Evolutionary conservation across 1,140 invertebrate species (phyloP).

Genomic region (Trichoplusia ni): DNA sequence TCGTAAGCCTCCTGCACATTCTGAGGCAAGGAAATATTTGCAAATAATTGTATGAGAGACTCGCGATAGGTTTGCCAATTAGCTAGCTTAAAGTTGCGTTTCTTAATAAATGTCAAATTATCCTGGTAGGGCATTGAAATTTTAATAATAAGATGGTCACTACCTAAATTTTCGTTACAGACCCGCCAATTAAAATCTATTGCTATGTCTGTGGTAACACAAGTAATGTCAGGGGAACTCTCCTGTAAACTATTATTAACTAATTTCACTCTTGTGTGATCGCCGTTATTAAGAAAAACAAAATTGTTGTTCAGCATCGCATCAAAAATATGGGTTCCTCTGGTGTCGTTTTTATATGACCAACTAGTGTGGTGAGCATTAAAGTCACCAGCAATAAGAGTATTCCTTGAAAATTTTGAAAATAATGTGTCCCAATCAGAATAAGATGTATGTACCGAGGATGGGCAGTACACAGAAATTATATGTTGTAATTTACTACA

Average conservation of each 20-base stretch:
- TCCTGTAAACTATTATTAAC: slow-evolving; percentile 2
- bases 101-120: neutral
- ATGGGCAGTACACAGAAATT: too few relatives aligned
- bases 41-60: neutral
- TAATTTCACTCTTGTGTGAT: neutral
- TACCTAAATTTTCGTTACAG: slow-evolving; percentile 3
- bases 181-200: slow-evolving; percentile 2
- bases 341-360: slow-evolving; percentile 12
- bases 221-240: neutral
- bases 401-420: too few relatives aligned
- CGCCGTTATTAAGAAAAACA: slow-evolving; percentile 10
- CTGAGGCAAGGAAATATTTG: neutral
- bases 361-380: slow-evolving; percentile 18
- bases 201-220: neutral
- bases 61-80: neutral
- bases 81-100: neutral
- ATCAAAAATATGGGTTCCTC: slow-evolving; percentile 13
- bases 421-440: too few relatives aligned
- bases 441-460: too few relatives aligned
- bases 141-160: slow-evolving; percentile 10
- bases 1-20: neutral
- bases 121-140: neutral
- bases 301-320: neutral
- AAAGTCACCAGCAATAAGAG: slow-evolving; percentile 20
- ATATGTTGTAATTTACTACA: too few relatives aligned